A percentile compares a stretch with the other conserved stretches of the same genome.
Conservation (phyloP, 2,113 vertebrate genomes). For the Rhinoderma darwinii region DNA sequence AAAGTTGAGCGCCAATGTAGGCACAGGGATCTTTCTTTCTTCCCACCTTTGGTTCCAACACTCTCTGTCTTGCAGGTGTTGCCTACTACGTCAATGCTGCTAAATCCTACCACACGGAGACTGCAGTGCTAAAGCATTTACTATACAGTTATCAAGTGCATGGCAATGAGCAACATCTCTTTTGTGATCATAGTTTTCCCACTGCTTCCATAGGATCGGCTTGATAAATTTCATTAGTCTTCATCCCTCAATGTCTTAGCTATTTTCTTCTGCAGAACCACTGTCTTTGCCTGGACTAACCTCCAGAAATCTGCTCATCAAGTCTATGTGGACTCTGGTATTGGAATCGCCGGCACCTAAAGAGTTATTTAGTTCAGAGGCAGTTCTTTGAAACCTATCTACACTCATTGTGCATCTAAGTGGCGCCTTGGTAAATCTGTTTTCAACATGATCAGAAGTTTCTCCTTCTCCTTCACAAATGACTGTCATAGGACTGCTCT, state of each 20-base stretch:
- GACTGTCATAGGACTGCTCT: conserved; percentile 97
- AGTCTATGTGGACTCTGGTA: conserved; percentile 59
- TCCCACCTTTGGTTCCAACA: conserved; percentile 48
- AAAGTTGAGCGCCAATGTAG: conserved; percentile 61
- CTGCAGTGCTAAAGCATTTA: conserved; percentile 57
- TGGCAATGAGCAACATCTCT: conserved; percentile 62
- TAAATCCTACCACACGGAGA: conserved; percentile 56
- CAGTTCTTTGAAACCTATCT: conserved; percentile 62
- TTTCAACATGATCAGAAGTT: conserved; percentile 73
- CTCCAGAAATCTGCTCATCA: conserved; percentile 57
- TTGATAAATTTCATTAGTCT: conserved; percentile 33
- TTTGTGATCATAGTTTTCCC: conserved; percentile 64
- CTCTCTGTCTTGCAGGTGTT: conserved; percentile 41
- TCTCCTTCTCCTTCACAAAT: conserved; percentile 96
- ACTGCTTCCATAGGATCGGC: conserved; percentile 48
- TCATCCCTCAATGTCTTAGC: conserved; percentile 64
- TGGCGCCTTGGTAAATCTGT: conserved; percentile 63
- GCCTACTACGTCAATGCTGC: conserved; percentile 58
- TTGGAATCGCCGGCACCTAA: conserved; percentile 37
- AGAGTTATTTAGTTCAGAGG: conserved; percentile 62
- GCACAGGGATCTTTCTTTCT: conserved; percentile 55
- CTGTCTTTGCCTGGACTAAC: conserved; percentile 65
- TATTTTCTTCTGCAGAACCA: conserved; percentile 77
- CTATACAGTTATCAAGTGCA: conserved; percentile 61
- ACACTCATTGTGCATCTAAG: conserved; percentile 62